Percentiles rank a stretch among this genome's conserved stretches.
Conservation (phyloP, 2,888 invertebrate genomes). For the Leucophora obtusa region DNA sequence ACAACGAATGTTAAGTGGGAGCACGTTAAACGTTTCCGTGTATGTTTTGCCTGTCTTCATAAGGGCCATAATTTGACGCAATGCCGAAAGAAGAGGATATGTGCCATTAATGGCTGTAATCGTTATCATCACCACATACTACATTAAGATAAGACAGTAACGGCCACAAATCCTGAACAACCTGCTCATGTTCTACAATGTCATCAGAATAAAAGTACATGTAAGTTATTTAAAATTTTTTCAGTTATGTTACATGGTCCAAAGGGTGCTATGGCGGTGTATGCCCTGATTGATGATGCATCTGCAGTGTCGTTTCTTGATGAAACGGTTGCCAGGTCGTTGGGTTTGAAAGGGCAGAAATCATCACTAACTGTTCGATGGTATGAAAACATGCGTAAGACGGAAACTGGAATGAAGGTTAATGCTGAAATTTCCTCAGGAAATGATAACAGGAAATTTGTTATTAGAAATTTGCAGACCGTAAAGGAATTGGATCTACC, state of each 20-base stretch:
- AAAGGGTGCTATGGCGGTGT: background rate
- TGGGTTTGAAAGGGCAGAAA: constrained; percentile 54
- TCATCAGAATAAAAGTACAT: background rate
- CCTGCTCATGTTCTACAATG: constrained; percentile 17
- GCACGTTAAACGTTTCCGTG: background rate
- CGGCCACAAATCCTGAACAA: background rate
- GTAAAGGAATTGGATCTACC: constrained; percentile 24
- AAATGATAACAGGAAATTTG: constrained; percentile 1
- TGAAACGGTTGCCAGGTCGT: constrained; percentile 20
- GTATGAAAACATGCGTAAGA: constrained; percentile 49
- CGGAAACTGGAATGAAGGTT: constrained; percentile 31
- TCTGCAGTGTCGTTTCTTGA: constrained; percentile 60
- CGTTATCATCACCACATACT: constrained; percentile 14
- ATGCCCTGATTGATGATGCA: constrained; percentile 50
- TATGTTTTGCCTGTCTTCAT: background rate
- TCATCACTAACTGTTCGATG: constrained; percentile 50
- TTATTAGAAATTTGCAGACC: constrained; percentile 26
- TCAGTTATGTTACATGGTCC: constrained; percentile 31
- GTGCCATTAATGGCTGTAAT: background rate
- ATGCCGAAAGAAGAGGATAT: constrained; percentile 13
- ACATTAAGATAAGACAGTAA: background rate
- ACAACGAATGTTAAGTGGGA: background rate
- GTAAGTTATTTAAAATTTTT: constrained; percentile 30
- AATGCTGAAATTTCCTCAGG: constrained; percentile 24
- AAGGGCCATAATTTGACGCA: constrained; percentile 12